Conservation (phyloP, 2,797 vertebrate species). For the Mormyrops attenuatus region DNA sequence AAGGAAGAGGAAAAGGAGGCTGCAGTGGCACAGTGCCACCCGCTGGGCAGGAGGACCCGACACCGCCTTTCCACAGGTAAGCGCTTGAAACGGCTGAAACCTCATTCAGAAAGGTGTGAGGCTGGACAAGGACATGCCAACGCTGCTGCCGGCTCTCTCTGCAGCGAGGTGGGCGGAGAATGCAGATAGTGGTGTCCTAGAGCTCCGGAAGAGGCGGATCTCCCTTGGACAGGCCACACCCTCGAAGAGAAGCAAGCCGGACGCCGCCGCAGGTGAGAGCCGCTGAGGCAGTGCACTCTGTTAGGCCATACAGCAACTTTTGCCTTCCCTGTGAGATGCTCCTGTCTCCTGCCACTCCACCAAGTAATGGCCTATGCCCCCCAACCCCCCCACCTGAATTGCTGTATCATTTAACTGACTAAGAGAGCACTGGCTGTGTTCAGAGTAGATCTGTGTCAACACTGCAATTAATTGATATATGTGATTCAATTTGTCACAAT, state of each 20-base stretch:
- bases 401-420: background rate
- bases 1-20: background rate
- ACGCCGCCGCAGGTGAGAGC: constrained; percentile 62
- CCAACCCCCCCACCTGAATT: background rate
- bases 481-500: background rate
- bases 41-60: constrained; percentile 29
- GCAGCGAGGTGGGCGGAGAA: constrained; percentile 33
- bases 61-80: constrained; percentile 37
- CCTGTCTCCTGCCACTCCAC: background rate
- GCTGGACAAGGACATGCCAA: background rate
- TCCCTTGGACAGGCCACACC: constrained; percentile 66
- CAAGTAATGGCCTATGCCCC: background rate
- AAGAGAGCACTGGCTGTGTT: background rate
- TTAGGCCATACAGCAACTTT: background rate
- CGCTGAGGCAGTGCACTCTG: background rate
- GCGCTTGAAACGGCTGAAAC: background rate
- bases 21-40: background rate
- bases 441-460: background rate
- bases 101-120: background rate
- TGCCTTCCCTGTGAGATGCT: background rate
- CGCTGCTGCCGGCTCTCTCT: background rate
- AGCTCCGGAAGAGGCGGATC: constrained; percentile 69
- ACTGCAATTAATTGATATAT: background rate
- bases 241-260: constrained; percentile 69
- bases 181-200: constrained; percentile 41